Evolutionary conservation across 2,888 invertebrate species (phyloP).

Genomic region (Anoplius nigerrimus): DNA sequence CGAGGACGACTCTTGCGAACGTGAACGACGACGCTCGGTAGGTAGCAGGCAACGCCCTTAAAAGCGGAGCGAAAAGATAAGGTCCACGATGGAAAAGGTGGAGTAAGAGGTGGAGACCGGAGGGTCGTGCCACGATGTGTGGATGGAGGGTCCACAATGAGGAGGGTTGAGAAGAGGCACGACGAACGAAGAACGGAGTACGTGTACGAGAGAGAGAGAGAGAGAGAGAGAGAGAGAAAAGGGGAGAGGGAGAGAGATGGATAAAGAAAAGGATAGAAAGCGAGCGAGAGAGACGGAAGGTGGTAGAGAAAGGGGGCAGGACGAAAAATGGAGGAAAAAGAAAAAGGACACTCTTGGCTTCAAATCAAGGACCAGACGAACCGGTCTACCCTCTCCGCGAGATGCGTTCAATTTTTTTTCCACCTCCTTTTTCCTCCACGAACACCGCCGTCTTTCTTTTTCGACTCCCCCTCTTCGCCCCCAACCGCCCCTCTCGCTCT

Average conservation of each 20-base stretch:
- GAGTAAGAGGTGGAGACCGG: no score
- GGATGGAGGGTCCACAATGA: conserved; percentile 26
- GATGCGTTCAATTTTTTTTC: conserved; percentile 54
- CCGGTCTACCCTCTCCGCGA: conserved; percentile 61
- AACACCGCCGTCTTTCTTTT: conserved; percentile 39
- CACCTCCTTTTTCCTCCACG: conserved; percentile 20
- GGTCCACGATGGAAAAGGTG: no score
- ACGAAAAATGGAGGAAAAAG: conserved; percentile 52
- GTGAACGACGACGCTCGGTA: no score
- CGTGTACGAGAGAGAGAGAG: conserved; percentile 25
- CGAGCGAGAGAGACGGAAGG: neutral
- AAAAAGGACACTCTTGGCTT: conserved; percentile 59
- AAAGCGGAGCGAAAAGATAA: conserved; percentile 27
- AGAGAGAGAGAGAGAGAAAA: conserved; percentile 29
- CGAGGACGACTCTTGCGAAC: no score
- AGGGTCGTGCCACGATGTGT: neutral
- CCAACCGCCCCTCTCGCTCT: conserved; percentile 24
- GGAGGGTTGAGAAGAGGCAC: conserved; percentile 21
- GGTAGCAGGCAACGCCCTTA: conserved; percentile 51
- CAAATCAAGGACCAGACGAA: conserved; percentile 69
- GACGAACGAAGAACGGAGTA: conserved; percentile 18
- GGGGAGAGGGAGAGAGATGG: conserved; percentile 17
- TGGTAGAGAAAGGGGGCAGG: conserved; percentile 22
- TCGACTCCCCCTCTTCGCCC: conserved; percentile 27
- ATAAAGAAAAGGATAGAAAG: conserved; percentile 11